Evolutionary conservation across 35 echinoderm and acorn worm species (phyloP).

Genomic region (Apostichopus parvimensis): DNA sequence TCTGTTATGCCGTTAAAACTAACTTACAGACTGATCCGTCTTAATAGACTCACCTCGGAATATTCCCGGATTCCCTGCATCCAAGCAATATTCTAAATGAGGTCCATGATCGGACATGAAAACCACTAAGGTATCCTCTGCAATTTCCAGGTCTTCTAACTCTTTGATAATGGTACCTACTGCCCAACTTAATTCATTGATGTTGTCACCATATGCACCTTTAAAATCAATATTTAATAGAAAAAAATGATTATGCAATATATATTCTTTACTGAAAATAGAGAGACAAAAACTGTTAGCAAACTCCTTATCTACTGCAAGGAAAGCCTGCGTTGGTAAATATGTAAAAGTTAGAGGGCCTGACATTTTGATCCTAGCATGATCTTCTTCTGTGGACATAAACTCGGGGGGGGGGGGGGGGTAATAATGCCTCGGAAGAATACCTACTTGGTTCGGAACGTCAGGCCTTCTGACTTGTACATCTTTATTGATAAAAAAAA

Average conservation of each 20-base stretch:
- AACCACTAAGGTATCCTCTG: slow-evolving; percentile 31
- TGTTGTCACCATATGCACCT: slow-evolving; percentile 52
- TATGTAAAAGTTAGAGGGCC: too few relatives aligned
- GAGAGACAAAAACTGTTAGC: background rate
- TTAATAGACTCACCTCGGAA: slow-evolving; percentile 39
- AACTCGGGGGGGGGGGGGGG: too few relatives aligned
- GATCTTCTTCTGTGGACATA: background rate
- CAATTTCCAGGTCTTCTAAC: background rate
- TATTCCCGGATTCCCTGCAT: slow-evolving; percentile 41
- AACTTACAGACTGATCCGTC: too few relatives aligned
- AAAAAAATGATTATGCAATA: background rate
- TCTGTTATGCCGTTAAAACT: too few relatives aligned
- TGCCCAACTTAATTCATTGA: slow-evolving; percentile 54
- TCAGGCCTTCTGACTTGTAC: too few relatives aligned
- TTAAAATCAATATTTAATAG: background rate
- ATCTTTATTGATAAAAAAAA: too few relatives aligned
- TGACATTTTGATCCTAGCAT: too few relatives aligned
- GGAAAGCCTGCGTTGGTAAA: background rate
- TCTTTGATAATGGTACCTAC: slow-evolving; percentile 21
- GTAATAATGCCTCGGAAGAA: too few relatives aligned
- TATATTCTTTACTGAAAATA: background rate
- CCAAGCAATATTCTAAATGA: slow-evolving; percentile 47
- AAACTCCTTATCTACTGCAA: background rate
- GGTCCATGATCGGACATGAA: slow-evolving; percentile 63
- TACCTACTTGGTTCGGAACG: too few relatives aligned